Evolutionary conservation across 2,888 invertebrate genomes (phyloP), one percentile per base, ranked within the genome.

Genomic region (Acanthosepion lycidas): DNA sequence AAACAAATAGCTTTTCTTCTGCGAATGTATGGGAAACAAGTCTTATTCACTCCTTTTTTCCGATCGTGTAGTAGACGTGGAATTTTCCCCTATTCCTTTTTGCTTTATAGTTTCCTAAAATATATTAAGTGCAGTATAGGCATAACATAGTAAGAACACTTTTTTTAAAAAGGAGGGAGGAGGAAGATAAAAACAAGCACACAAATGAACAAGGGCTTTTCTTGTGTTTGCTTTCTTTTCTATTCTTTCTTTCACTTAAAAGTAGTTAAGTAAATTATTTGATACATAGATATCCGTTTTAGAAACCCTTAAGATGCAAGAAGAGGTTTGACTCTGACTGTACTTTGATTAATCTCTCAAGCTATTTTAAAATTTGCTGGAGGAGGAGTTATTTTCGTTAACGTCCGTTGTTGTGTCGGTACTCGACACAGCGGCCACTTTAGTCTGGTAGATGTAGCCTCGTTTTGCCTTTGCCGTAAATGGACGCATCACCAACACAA

Each of bases 401-500:
- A 78, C n/a, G n/a, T n/a, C n/a, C 12, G 15, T 78, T 78, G 78
- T 78, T 78, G 78, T 78, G 78, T 78, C n/a, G 78, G n/a, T 78
- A 12, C 20, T 20, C 59, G 64, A 23, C 26, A 64, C 15, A 20
- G 53, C 53, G 53, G 93, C 93, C 93, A 92, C 92, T 53, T 93
- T 93, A 53, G 48, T 91, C 91, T 92, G 26, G 48, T 48, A 28
- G 48, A 92, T 20, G 49, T 18, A 92, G 93, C 93, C 93, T 93
- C 93, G 93, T 93, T 93, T 49, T 93, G 53, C 93, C n/a, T 93
- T 93, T 53, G 53, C 51, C 93, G 53, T 51, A 93, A 93, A 53
- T 48, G n/a, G 51, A 93, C 53, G 2, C n/a, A 28, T 18, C 93
- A 20, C 78, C n/a, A 78, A 78, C n/a, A 78, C 78, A 78, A 78